Evolutionary conservation across 2,113 vertebrate genomes (phyloP), one percentile per base, ranked within the genome.

Genomic region (Callopanchax toddi): DNA sequence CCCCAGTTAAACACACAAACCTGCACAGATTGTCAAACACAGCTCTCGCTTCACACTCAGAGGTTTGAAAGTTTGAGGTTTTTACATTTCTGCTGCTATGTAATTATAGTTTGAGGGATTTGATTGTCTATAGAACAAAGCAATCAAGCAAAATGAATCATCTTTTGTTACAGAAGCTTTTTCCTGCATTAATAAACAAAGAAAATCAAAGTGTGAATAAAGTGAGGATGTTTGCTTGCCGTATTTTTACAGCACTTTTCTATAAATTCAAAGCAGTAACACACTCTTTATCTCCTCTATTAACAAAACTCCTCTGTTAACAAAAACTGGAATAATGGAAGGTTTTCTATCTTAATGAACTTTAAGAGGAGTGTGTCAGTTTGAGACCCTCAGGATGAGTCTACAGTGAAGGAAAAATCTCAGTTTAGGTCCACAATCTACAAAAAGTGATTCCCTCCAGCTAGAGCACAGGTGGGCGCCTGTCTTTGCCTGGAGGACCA

Each of bases 1-100:
- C 39, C 58, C 22, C 6, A n/a, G 60, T 55, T 71, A 77, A 81
- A 72, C 72, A 67, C 1, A 55, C 66, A 36, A 64, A 44, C 32
- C 13, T 49, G 56, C 72, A 75, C 81, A 82, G 81, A 76, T 86
- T 79, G 79, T 60, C 62, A 89, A 83, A 89, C 76, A 79, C 65
- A 18, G 16, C 11, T 15, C 4, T 37, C 39, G 26, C 20, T 10
- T 59, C 39, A 57, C 34, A 23, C 17, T 53, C 3, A 20, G 16
- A 36, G 7, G 39, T 60, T 8, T 46, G 36, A 23, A 6, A 13
- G 2, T 11, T 26, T 20, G 15, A 16, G 9, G 3, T 16, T 26
- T 32, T 52, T 52, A 3, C 8, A 0, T 34, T 8, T 59, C 34
- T 60, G 13, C 48, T 21, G 22, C 22, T 21, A 22, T 22, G 7